These are phyloP conservation scores for Drosophila niveifrons DNA, from an alignment of 2,888 invertebrate genomes.

Conservation along the genomic window DNA sequence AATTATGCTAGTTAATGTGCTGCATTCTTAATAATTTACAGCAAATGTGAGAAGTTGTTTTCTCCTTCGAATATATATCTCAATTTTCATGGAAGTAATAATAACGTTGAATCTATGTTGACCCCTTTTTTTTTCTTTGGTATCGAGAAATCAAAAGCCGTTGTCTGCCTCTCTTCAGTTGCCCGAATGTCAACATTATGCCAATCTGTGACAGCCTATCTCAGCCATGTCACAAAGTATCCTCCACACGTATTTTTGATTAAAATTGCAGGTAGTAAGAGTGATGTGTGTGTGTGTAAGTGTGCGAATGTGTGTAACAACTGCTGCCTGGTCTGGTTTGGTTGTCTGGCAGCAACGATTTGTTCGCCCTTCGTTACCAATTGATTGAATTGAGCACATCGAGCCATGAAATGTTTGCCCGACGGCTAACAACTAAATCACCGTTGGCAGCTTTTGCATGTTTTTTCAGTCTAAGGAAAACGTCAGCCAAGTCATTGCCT, in stretches of 20 bases:
- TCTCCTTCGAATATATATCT: background rate
- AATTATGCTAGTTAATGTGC: constrained; percentile 12
- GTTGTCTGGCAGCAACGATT: constrained; percentile 61
- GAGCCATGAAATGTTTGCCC: constrained; percentile 80
- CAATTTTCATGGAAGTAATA: background rate
- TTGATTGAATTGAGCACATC: constrained; percentile 78
- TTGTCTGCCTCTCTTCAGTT: constrained; percentile 50
- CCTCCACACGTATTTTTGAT: constrained; percentile 46
- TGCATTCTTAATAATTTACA: background rate
- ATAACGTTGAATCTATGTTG: constrained; percentile 11
- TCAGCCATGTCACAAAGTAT: constrained; percentile 59
- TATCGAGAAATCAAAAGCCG: constrained; percentile 30
- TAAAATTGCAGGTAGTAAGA: constrained; percentile 54
- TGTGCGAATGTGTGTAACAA: constrained; percentile 19
- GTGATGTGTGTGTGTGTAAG: constrained; percentile 10
- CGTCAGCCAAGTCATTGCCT: constrained; percentile 43
- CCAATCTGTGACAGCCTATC: constrained; percentile 67
- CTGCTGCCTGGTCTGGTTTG: constrained; percentile 21
- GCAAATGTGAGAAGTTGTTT: background rate
- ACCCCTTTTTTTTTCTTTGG: constrained; percentile 16
- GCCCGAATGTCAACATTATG: constrained; percentile 67
- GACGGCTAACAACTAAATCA: constrained; percentile 79
- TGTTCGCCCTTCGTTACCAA: constrained; percentile 66
- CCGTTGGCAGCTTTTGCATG: constrained; percentile 71
- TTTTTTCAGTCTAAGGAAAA: constrained; percentile 33